These are phyloP conservation scores for Fregata magnificens DNA, from an alignment of 2,113 vertebrate species.

Conservation along the genomic window DNA sequence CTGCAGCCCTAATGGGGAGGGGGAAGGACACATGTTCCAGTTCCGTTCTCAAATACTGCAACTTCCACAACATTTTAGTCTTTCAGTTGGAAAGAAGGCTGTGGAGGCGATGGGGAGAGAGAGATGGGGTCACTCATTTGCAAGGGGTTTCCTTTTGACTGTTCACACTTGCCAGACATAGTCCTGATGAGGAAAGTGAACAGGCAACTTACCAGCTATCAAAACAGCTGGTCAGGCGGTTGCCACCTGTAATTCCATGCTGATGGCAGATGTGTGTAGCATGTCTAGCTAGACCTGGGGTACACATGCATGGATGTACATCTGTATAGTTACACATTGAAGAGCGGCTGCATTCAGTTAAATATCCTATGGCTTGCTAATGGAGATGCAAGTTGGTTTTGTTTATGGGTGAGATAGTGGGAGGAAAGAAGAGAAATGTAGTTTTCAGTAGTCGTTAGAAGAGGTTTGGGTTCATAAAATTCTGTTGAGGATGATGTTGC, in stretches of 20 bases:
- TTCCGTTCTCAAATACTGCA: not conserved
- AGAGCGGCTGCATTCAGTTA: not conserved
- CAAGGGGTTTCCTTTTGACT: not conserved
- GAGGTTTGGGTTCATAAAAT: not conserved
- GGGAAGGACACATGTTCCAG: not conserved
- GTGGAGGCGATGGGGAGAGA: not conserved
- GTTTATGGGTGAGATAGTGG: not conserved
- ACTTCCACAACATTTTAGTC: not conserved
- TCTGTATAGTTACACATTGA: not conserved
- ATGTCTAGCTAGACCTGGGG: not conserved
- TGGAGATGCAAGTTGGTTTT: not conserved
- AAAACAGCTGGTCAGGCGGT: not conserved
- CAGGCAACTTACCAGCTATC: not conserved
- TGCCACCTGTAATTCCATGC: not conserved
- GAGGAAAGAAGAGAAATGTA: not conserved
- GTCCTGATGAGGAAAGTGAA: not conserved
- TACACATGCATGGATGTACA: not conserved
- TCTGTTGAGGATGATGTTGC: not conserved
- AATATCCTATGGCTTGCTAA: not conserved
- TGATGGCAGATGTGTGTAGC: not conserved
- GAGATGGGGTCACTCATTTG: not conserved
- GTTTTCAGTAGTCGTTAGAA: not conserved
- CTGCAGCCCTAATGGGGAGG: not conserved
- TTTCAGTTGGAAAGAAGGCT: not conserved
- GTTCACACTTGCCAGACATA: not conserved